Evolutionary conservation across 2,888 invertebrate genomes (phyloP).

Genomic region (Leptinotarsa peninsularis): DNA sequence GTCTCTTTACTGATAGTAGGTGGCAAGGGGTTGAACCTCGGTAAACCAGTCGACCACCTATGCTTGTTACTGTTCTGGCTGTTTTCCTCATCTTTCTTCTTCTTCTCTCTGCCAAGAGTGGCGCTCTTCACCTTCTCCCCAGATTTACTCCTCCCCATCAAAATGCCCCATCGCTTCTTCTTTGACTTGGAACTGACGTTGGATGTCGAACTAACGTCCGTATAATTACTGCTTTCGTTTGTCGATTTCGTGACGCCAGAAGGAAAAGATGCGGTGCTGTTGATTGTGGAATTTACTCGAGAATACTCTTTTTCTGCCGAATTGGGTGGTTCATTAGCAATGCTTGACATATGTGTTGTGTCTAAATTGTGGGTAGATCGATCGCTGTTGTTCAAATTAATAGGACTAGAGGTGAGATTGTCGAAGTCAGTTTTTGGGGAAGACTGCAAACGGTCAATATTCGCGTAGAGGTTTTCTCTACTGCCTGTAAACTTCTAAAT

Average conservation of each 20-base stretch:
- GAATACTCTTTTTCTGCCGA: slow-evolving; percentile 5
- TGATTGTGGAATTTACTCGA: slow-evolving; percentile 9
- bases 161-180: slow-evolving; percentile 77
- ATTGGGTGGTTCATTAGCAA: slow-evolving; percentile 22
- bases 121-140: slow-evolving; percentile 75
- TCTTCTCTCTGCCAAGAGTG: slow-evolving; percentile 76
- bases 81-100: slow-evolving; percentile 68
- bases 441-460: slow-evolving; percentile 54
- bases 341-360: slow-evolving; percentile 33
- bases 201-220: slow-evolving; percentile 51
- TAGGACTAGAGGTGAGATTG: slow-evolving; percentile 37
- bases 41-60: slow-evolving; percentile 80
- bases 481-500: slow-evolving; percentile 41
- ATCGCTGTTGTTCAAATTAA: slow-evolving; percentile 37
- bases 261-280: slow-evolving; percentile 35
- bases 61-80: slow-evolving; percentile 70
- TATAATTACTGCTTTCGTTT: slow-evolving; percentile 43
- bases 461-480: slow-evolving; percentile 63
- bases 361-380: slow-evolving; percentile 43
- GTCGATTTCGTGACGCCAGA: slow-evolving; percentile 39
- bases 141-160: slow-evolving; percentile 73
- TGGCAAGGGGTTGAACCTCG: slow-evolving; percentile 78
- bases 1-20: slow-evolving; percentile 84
- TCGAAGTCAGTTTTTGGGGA: slow-evolving; percentile 54
- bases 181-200: slow-evolving; percentile 61